Base-by-base conservation (phyloP, 1,140 invertebrate species). In the Cherax quadricarinatus region DNA sequence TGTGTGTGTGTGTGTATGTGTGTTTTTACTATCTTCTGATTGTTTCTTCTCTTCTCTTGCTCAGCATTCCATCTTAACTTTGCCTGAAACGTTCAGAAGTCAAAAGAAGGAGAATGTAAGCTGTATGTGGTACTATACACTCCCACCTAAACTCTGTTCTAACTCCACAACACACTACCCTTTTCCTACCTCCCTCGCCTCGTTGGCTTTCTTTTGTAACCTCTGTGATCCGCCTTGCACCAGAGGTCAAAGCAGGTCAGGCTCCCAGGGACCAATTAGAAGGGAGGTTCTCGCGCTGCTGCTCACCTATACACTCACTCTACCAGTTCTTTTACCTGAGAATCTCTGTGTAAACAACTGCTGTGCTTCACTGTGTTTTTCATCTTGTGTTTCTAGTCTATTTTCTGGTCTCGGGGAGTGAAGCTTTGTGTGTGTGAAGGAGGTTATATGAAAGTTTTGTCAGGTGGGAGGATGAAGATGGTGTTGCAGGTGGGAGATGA, bases 231-330 rank as follows among this genome's bases (percentile, higher is more conserved):
- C 70, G 21, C 24, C 30, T 75, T 30, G 70, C 70, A 41, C 70
- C 6, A 75, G 70, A 75, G 70, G 70, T 75, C 70, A 75, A 75
- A 75, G 70, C 70, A 75, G 70, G 70, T 75, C 70, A 75, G 70
- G 70, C 70, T 75, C 70, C 70, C 70, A 24, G 70, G 70, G 70
- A 75, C 70, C 70, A 75, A 75, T 75, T 75, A 75, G 70, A 75
- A 75, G 70, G 70, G 18, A 75, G 70, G 70, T 75, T 75, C n/a
- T 14, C 70, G 70, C n/a, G n/a, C 24, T n/a, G 70, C n/a, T 75
- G 70, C 5, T 75, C 70, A 12, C 24, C 70, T 24, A 75, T 75
- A 21, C 14, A 21, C n/a, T 75, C n/a, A 30, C 70, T 21, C 70
- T 24, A 75, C n/a, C 1, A 21, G n/a, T 30, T 30, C 70, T 75